Evolutionary conservation across 2,888 invertebrate species (phyloP), one percentile per base, ranked within the genome.

Genomic region (Diloba caeruleocephala): DNA sequence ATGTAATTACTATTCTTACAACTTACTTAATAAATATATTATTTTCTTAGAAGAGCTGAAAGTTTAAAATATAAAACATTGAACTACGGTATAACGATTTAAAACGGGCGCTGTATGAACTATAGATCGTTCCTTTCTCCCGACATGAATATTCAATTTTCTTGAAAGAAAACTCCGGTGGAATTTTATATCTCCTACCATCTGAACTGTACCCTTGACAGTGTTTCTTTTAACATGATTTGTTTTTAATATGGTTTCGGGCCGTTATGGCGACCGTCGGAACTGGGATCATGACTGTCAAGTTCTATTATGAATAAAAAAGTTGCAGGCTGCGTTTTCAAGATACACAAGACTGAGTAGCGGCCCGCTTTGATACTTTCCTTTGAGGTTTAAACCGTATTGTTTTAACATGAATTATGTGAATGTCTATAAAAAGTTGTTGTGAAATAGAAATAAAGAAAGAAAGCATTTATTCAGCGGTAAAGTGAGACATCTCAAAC

Each of bases 71-170:
- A 38, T 56, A 55, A 55, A 55, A 58, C 51, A 54, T 55, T 57
- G 43, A 60, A 37, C 31, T 43, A 31, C 52, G 15, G 21, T 34
- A 53, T 46, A 62, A 61, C 50, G 51, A 59, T 60, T 59, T 51
- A 39, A 57, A 60, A 57, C 53, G 53, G 36, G 65, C 55, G 51
- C 61, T 60, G 60, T 60, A 49, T 71, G 72, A 78, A 65, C 63
- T 72, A 78, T 79, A 68, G 70, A 78, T 79, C 66, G 70, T 59
- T 60, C 57, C 68, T 63, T 68, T 75, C 64, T 65, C 44, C 50
- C 55, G 51, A 65, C 76, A 84, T 85, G 82, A 82, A 86, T 85
- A 85, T 87, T 85, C 84, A 84, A 85, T 86, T 82, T 85, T 71
- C 76, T 76, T 72, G 70, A 79, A 81, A 78, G 78, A 82, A 84